Conservation (phyloP, 2,113 vertebrate species). For the Coptodon rendalli region DNA sequence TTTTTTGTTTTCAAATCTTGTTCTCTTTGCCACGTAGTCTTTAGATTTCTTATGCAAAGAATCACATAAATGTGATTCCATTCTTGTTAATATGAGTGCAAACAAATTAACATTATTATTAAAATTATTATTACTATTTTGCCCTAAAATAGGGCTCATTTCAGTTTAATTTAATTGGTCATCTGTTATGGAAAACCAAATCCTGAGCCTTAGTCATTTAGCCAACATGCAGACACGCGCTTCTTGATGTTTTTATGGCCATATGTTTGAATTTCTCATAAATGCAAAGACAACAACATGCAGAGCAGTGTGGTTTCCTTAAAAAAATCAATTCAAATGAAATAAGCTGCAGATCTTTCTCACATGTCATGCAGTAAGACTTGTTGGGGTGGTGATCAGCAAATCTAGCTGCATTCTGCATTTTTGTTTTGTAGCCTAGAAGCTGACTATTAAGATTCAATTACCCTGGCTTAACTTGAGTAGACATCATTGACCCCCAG, state of each 20-base stretch:
- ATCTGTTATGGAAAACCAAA: not conserved
- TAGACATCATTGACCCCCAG: not conserved
- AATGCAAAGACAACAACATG: not conserved
- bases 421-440: not conserved
- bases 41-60: not conserved
- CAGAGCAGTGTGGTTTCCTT: not conserved
- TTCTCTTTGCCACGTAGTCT: not conserved
- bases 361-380: not conserved
- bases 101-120: not conserved
- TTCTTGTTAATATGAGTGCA: not conserved
- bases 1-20: not conserved
- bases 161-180: not conserved
- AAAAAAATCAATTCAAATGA: not conserved
- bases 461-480: not conserved
- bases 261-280: not conserved
- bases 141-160: not conserved
- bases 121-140: not conserved
- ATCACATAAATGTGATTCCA: not conserved
- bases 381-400: not conserved
- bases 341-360: not conserved
- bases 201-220: not conserved
- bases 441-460: not conserved
- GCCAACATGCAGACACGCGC: accelerated
- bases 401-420: not conserved
- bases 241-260: not conserved